Percentiles rank a stretch among this genome's conserved stretches.
phyloP scores from a whole-genome alignment of 2,113 vertebrate species.

The Myanophis thanlyinensis region DNA sequence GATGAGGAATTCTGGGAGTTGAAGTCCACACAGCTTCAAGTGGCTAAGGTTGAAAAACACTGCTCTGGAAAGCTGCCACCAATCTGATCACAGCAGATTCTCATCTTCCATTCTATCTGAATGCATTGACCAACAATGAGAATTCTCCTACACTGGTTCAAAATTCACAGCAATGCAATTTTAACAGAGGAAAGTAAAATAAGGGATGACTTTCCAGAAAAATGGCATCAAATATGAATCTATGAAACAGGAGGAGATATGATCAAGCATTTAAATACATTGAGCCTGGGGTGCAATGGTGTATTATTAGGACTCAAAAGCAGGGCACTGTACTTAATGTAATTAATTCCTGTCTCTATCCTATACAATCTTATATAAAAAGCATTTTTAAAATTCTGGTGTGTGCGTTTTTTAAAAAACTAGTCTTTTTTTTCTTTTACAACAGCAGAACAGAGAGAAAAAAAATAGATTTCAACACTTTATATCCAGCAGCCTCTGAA shows the following conservation, averaged over 20 bases:
- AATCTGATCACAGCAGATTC: background rate
- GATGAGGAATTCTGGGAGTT: background rate
- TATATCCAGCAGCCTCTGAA: background rate
- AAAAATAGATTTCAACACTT: background rate
- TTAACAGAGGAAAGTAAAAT: background rate
- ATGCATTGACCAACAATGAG: background rate
- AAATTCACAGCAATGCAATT: background rate
- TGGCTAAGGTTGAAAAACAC: background rate
- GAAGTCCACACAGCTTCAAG: background rate
- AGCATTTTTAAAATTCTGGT: background rate
- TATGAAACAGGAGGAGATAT: background rate
- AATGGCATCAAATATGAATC: background rate
- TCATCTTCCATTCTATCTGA: background rate
- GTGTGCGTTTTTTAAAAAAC: background rate
- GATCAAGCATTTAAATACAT: background rate
- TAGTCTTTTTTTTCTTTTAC: background rate
- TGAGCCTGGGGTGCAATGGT: background rate
- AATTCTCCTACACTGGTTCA: background rate
- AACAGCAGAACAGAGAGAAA: background rate
- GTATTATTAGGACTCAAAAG: background rate
- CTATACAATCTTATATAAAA: background rate
- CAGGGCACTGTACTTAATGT: background rate
- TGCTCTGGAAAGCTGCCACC: background rate
- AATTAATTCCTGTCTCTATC: background rate
- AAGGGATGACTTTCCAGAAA: background rate